A percentile compares a stretch with the other conserved stretches of the same genome.
These are phyloP conservation scores for Pitangus sulphuratus DNA, from an alignment of 2,797 vertebrate species.

Conservation along the genomic window DNA sequence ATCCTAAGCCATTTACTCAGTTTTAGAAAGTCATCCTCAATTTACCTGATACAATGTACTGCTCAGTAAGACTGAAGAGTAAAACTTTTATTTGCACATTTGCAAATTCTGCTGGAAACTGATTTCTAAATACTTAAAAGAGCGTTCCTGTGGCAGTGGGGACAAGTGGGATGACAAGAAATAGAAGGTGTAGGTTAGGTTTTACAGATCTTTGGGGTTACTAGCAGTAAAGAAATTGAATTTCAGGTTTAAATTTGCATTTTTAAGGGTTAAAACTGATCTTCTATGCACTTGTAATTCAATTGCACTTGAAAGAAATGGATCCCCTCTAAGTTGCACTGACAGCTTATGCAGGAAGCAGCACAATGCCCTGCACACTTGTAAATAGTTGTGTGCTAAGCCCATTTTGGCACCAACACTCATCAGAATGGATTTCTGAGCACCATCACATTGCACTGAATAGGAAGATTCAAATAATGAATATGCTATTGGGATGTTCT, in stretches of 20 bases:
- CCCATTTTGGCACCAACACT: background rate
- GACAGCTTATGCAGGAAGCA: background rate
- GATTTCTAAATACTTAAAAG: background rate
- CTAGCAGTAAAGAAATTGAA: background rate
- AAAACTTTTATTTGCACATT: background rate
- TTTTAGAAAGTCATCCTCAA: background rate
- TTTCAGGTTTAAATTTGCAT: background rate
- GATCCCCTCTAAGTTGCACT: accelerated
- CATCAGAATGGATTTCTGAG: background rate
- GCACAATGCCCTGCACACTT: accelerated
- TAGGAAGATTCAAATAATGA: background rate
- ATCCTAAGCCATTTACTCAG: background rate
- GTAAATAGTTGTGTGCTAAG: background rate
- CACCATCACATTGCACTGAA: background rate
- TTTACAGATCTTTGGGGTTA: background rate
- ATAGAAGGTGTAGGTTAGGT: accelerated
- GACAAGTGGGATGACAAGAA: background rate
- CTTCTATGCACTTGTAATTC: background rate
- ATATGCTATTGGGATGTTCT: background rate
- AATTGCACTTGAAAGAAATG: background rate
- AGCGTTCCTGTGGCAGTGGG: accelerated
- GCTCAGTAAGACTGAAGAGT: background rate
- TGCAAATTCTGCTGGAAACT: background rate
- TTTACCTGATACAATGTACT: background rate
- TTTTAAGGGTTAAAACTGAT: background rate